phyloP scores from a whole-genome alignment of 2,797 vertebrate genomes.

The Pelochelys cantorii region DNA sequence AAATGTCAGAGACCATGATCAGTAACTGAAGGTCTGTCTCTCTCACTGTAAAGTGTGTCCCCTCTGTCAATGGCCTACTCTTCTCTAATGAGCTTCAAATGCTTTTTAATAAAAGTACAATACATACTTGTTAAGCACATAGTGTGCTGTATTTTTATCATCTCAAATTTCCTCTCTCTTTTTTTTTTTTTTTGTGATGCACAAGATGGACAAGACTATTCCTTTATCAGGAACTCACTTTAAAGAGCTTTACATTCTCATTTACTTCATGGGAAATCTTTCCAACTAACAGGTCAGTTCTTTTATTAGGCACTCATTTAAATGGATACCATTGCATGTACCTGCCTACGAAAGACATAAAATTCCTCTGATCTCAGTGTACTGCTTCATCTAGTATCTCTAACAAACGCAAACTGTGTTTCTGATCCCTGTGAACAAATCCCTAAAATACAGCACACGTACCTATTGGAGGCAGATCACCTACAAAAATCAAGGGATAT shows the following conservation, averaged over 20 bases:
- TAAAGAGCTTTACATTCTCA: not conserved
- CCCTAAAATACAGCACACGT: not conserved
- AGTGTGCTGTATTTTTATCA: constrained; percentile 38
- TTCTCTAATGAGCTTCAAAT: not conserved
- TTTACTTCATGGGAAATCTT: constrained; percentile 13
- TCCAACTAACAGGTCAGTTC: constrained; percentile 36
- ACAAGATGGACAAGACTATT: not conserved
- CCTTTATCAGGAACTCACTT: constrained; percentile 32
- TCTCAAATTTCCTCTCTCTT: constrained; percentile 37
- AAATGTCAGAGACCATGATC: accelerated
- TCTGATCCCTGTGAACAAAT: not conserved
- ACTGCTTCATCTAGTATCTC: not conserved
- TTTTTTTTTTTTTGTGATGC: constrained; percentile 42
- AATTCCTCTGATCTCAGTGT: constrained; percentile 1
- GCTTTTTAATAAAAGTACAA: not conserved
- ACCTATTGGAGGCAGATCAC: not conserved
- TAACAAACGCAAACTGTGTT: constrained; percentile 6
- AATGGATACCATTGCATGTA: not conserved
- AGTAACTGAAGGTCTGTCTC: not conserved
- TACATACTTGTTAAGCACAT: constrained; percentile 9
- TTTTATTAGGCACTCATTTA: not conserved
- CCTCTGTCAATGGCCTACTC: not conserved
- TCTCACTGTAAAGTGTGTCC: not conserved
- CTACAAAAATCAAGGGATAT: not conserved
- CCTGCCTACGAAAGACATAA: not conserved